Conservation (phyloP, 2,113 vertebrate species). For the Cepphus grylle region DNA sequence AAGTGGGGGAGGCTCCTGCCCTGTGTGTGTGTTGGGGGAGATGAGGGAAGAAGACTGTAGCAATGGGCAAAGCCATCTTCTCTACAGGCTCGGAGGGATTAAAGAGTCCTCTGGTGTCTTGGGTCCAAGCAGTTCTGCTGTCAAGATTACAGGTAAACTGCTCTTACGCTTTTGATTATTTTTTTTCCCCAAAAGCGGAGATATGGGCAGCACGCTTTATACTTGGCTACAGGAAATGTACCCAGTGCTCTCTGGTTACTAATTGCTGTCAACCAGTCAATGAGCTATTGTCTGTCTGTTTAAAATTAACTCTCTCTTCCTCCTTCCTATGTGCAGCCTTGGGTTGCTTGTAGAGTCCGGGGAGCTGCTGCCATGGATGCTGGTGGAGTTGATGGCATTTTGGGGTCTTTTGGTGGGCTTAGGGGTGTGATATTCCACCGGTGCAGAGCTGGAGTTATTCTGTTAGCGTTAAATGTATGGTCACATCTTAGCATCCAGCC, state of each 20-base stretch:
- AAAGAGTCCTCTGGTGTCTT: neutral
- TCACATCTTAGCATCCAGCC: neutral
- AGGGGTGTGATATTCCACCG: neutral
- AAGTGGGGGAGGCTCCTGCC: neutral
- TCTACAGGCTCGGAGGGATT: neutral
- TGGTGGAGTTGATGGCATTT: neutral
- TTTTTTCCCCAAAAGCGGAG: neutral
- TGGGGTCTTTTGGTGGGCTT: neutral
- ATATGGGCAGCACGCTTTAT: fast-evolving
- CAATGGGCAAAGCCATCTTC: neutral
- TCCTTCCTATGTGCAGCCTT: neutral
- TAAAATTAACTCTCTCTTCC: constrained; percentile 57
- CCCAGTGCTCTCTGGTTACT: constrained; percentile 20
- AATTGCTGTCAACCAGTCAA: constrained; percentile 44
- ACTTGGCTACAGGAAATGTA: neutral
- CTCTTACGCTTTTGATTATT: neutral
- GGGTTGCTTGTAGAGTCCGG: neutral
- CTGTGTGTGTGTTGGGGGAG: no score
- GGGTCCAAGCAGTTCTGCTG: neutral
- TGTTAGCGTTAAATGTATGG: neutral
- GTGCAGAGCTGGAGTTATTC: neutral
- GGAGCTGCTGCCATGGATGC: neutral
- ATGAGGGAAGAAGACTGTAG: neutral
- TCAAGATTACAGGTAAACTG: neutral
- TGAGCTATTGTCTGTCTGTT: constrained; percentile 49